phyloP scores from a whole-genome alignment of 2,113 vertebrate genomes.

The Osmerus eperlanus region DNA sequence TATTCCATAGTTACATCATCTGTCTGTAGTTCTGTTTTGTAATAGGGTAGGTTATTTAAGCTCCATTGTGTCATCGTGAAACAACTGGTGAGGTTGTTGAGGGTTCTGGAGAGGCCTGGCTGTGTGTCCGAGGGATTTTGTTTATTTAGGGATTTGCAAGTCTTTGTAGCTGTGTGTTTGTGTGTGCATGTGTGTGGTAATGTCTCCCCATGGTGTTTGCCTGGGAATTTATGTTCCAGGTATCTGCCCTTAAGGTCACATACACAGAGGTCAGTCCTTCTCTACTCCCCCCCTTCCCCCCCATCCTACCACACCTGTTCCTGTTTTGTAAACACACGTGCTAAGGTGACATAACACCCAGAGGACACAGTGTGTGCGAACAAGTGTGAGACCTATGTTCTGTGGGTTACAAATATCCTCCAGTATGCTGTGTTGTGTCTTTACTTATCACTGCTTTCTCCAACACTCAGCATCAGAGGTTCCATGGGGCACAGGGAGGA shows the following conservation, averaged over 20 bases:
- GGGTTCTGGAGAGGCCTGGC: slow-evolving; percentile 14
- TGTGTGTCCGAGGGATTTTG: neutral
- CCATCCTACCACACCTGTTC: too few relatives aligned
- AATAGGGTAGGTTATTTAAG: slow-evolving; percentile 1
- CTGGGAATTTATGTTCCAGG: neutral
- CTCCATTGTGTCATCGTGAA: neutral
- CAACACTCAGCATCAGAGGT: too few relatives aligned
- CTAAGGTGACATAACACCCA: too few relatives aligned
- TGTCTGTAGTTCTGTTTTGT: slow-evolving; percentile 13
- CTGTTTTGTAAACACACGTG: too few relatives aligned
- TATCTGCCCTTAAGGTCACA: neutral
- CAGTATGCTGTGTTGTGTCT: too few relatives aligned
- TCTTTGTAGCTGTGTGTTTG: too few relatives aligned
- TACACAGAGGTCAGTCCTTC: too few relatives aligned
- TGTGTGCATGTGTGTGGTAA: neutral
- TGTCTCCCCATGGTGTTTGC: neutral
- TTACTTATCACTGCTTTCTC: too few relatives aligned
- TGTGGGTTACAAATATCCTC: too few relatives aligned
- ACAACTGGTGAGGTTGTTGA: slow-evolving; percentile 24
- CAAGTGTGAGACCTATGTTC: neutral
- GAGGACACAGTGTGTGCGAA: neutral
- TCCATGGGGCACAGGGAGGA: too few relatives aligned
- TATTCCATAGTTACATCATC: slow-evolving; percentile 7
- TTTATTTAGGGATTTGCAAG: neutral
- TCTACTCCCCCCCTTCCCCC: too few relatives aligned